A percentile compares a stretch with the other conserved stretches of the same genome.
Evolutionary conservation across 2,888 invertebrate genomes (phyloP).

Genomic region (Merodon equestris): DNA sequence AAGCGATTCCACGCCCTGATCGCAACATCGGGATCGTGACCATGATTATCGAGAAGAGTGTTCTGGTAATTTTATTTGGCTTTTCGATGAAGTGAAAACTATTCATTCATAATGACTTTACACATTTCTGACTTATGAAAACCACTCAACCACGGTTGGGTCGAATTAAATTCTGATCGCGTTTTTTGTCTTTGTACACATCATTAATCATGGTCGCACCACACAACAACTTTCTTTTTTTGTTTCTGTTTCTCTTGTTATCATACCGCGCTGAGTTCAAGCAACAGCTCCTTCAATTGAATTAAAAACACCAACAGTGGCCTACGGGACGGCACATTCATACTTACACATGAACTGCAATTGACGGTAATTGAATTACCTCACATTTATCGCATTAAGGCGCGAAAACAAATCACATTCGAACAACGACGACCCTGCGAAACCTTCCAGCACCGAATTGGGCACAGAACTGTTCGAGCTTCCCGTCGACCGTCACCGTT

Average conservation of each 20-base stretch:
- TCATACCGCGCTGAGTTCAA: conserved; percentile 1
- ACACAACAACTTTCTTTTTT: conserved; percentile 50
- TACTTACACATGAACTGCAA: conserved; percentile 10
- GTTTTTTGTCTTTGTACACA: conserved; percentile 1
- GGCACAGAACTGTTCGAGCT: not conserved
- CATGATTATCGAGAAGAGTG: too few species aligned
- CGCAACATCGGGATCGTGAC: too few species aligned
- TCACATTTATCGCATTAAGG: conserved; percentile 57
- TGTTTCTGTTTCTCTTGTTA: conserved; percentile 8
- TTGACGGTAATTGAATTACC: conserved; percentile 64
- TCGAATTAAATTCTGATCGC: too few species aligned
- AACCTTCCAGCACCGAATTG: conserved; percentile 9
- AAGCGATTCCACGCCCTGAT: too few species aligned
- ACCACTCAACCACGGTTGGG: too few species aligned
- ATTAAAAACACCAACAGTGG: conserved; percentile 48
- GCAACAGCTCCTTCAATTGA: conserved; percentile 39
- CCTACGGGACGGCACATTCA: conserved; percentile 15
- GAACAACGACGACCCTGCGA: conserved; percentile 5
- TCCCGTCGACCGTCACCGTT: too few species aligned
- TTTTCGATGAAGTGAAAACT: too few species aligned
- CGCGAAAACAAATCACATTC: conserved; percentile 37
- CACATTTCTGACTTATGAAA: too few species aligned
- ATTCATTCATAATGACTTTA: too few species aligned
- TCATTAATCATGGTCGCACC: conserved; percentile 2
- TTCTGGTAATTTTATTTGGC: too few species aligned